A percentile compares a stretch with the other conserved stretches of the same genome.
Evolutionary conservation across 2,888 invertebrate species (phyloP).

Genomic region (Pemphredon lugubris): DNA sequence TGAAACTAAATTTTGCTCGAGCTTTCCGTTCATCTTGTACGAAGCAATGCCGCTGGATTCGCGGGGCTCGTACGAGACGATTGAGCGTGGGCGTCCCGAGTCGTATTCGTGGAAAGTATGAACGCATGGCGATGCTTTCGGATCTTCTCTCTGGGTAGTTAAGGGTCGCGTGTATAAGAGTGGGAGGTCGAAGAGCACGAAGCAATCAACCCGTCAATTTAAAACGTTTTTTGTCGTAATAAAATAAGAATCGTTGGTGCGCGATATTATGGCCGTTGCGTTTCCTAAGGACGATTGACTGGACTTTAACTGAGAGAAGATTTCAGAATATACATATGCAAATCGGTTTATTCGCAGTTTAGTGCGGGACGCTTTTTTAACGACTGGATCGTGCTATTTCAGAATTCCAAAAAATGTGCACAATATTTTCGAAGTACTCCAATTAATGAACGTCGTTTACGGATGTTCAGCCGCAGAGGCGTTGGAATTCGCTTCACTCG

Average conservation of each 20-base stretch:
- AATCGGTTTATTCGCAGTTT: too few relatives aligned
- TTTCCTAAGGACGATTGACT: background rate
- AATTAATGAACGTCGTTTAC: too few relatives aligned
- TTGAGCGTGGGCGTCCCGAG: constrained; percentile 49
- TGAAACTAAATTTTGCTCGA: constrained; percentile 17
- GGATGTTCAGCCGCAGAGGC: too few relatives aligned
- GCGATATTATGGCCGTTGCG: background rate
- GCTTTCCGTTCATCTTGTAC: constrained; percentile 20
- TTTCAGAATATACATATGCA: too few relatives aligned
- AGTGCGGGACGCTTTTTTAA: too few relatives aligned
- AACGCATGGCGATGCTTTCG: constrained; percentile 17
- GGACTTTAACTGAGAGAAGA: too few relatives aligned
- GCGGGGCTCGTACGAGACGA: constrained; percentile 37
- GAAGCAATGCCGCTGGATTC: constrained; percentile 33
- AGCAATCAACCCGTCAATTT: constrained; percentile 44
- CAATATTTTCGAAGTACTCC: too few relatives aligned
- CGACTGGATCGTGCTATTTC: too few relatives aligned
- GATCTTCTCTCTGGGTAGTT: constrained; percentile 18
- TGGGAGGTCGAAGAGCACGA: constrained; percentile 38
- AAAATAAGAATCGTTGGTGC: constrained; percentile 31
- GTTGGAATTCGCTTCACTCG: too few relatives aligned
- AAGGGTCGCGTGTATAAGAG: constrained; percentile 11
- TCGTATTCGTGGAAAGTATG: constrained; percentile 52
- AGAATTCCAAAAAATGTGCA: too few relatives aligned
- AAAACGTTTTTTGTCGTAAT: constrained; percentile 29